phyloP scores from a whole-genome alignment of 2,113 vertebrate genomes.

The Centrocercus urophasianus region DNA sequence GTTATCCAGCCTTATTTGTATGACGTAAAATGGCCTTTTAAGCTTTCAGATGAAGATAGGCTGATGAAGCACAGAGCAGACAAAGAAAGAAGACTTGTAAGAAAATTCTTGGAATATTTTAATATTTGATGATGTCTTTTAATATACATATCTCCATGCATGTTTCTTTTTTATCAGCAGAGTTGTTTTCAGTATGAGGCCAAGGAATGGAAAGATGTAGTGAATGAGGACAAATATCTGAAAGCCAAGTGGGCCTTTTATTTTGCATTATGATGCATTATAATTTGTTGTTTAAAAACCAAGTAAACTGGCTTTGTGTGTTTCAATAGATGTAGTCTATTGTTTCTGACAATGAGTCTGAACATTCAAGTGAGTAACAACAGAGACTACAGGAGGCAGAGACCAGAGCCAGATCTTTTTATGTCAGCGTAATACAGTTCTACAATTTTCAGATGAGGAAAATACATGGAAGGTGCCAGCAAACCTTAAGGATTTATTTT shows the following conservation, averaged over 20 bases:
- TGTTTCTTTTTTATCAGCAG: neutral
- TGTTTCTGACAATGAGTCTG: neutral
- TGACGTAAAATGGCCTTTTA: neutral
- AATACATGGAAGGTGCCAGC: neutral
- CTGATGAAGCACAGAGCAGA: neutral
- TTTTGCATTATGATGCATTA: neutral
- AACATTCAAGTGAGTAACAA: neutral
- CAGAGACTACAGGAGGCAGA: neutral
- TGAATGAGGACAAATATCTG: neutral
- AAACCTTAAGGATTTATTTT: neutral
- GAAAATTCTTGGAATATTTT: neutral
- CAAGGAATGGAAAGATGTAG: neutral
- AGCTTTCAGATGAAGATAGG: neutral
- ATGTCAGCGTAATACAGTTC: neutral
- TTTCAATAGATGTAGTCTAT: neutral
- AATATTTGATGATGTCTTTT: neutral
- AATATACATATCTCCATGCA: neutral
- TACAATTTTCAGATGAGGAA: neutral
- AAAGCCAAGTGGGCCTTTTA: neutral
- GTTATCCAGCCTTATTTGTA: neutral
- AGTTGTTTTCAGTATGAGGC: neutral
- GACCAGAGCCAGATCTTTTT: neutral
- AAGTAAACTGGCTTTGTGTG: neutral
- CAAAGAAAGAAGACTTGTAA: neutral
- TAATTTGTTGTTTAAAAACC: neutral